Conservation (phyloP, 2,888 invertebrate genomes). For the Acanthacorydalis orientalis region DNA sequence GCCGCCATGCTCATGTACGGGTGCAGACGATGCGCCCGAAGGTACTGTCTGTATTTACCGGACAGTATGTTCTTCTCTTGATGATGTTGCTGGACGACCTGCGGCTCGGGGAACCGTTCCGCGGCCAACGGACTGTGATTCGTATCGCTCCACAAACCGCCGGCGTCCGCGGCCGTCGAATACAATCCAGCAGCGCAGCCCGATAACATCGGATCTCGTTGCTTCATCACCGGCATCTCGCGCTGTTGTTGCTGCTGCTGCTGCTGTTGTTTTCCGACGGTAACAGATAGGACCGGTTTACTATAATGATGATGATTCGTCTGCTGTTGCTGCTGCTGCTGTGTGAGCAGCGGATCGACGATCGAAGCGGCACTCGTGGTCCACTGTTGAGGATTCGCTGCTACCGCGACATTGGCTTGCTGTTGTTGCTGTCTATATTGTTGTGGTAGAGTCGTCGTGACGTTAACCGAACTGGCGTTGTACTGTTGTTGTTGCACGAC, state of each 20-base stretch:
- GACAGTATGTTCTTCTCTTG: slow-evolving; percentile 13
- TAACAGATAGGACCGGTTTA: slow-evolving; percentile 3
- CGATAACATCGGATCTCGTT: slow-evolving; percentile 15
- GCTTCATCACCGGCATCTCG: too few relatives aligned
- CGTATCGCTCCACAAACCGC: slow-evolving; percentile 24
- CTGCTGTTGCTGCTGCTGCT: slow-evolving; percentile 18
- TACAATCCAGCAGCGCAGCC: slow-evolving; percentile 16
- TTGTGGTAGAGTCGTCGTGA: slow-evolving; percentile 5
- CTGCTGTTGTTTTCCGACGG: slow-evolving; percentile 2
- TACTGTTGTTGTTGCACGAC: not conserved
- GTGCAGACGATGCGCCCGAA: slow-evolving; percentile 37
- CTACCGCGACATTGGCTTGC: not conserved
- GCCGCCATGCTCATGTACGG: slow-evolving; percentile 33
- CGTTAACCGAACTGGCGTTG: too few relatives aligned
- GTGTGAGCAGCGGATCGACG: slow-evolving; percentile 7
- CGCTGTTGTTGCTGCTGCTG: too few relatives aligned
- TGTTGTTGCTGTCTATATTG: slow-evolving; percentile 8
- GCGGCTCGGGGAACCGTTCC: slow-evolving; percentile 5
- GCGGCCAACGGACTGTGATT: slow-evolving; percentile 24
- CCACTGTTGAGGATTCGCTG: not conserved
- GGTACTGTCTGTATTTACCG: slow-evolving; percentile 39
- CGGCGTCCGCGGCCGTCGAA: slow-evolving; percentile 7
- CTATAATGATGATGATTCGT: slow-evolving; percentile 16
- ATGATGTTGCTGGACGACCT: slow-evolving; percentile 4
- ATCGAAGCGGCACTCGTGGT: not conserved